Evolutionary conservation across 2,113 vertebrate species (phyloP).

Genomic region (Lepidothrix coronata): DNA sequence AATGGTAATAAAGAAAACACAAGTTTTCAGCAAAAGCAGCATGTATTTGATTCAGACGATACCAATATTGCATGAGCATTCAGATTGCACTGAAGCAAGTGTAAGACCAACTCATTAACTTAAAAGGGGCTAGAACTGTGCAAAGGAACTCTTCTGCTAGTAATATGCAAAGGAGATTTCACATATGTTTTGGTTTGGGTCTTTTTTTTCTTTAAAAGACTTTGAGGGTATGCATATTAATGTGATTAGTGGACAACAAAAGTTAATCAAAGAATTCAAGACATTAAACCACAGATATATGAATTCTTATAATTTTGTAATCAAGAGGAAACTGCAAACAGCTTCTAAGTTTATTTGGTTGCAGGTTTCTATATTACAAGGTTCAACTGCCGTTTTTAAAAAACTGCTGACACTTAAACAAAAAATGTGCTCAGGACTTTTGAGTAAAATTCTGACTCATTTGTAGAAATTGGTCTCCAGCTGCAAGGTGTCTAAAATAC

Average conservation of each 20-base stretch:
- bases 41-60: neutral
- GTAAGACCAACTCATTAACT: neutral
- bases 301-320: slow-evolving; percentile 52
- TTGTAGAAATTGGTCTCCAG: neutral
- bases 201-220: neutral
- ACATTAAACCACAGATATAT: neutral
- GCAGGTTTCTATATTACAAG: neutral
- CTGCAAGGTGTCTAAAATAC: neutral
- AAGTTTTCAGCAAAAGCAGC: neutral
- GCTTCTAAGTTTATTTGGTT: neutral
- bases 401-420: neutral
- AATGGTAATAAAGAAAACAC: neutral
- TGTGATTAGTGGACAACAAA: neutral
- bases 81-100: neutral
- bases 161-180: neutral
- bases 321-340: neutral
- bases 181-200: neutral
- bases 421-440: neutral
- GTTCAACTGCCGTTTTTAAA: neutral
- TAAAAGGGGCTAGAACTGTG: neutral
- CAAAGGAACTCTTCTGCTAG: neutral
- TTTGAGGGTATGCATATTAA: neutral
- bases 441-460: neutral
- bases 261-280: slow-evolving; percentile 36
- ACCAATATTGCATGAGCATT: neutral